Conservation (phyloP, 2,113 vertebrate species). For the Gorsachius goisagi region DNA sequence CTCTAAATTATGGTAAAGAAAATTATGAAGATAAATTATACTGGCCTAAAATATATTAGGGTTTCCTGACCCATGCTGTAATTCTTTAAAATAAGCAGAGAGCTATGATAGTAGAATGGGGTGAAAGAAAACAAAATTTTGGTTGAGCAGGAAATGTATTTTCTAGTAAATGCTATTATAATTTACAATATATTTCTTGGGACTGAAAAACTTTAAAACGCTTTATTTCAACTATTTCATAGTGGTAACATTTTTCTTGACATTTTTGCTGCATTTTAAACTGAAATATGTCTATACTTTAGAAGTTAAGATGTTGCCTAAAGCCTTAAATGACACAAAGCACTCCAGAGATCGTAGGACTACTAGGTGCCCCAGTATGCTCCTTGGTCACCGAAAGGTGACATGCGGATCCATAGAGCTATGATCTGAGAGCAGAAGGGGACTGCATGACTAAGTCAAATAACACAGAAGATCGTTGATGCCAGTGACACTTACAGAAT, state of each 20-base stretch:
- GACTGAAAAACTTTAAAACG: background rate
- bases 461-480: background rate
- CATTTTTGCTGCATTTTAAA: background rate
- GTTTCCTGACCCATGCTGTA: background rate
- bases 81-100: background rate
- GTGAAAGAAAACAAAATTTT: background rate
- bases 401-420: background rate
- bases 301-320: background rate
- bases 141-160: background rate
- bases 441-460: background rate
- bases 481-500: no score
- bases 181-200: background rate
- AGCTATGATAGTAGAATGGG: background rate
- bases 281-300: background rate
- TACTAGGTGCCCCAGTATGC: rapidly evolving
- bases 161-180: background rate
- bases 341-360: rapidly evolving
- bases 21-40: background rate
- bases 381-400: background rate
- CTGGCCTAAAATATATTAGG: background rate
- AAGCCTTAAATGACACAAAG: background rate
- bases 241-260: background rate
- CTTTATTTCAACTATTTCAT: background rate
- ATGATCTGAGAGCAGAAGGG: background rate
- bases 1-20: background rate